Evolutionary conservation across 2,797 vertebrate species (phyloP).

Genomic region (Sebastes minor): DNA sequence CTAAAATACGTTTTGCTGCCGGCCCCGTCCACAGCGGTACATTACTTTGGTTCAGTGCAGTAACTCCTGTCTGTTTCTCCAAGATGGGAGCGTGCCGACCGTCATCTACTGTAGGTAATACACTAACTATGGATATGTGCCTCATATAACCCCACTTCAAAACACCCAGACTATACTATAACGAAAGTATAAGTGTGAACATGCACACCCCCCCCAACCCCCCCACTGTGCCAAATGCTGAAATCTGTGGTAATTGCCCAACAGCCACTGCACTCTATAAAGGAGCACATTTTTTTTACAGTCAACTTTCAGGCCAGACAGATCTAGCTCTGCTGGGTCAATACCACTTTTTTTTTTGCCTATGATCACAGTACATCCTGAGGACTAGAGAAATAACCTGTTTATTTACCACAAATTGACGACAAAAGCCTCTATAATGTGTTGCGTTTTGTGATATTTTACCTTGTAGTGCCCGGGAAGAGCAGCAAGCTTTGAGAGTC

Average conservation of each 20-base stretch:
- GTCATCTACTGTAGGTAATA: no score
- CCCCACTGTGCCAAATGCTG: background rate
- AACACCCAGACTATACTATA: background rate
- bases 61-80: no score
- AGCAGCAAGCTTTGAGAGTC: conserved; percentile 97
- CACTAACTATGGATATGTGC: no score
- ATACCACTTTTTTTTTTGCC: conserved; percentile 4
- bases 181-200: background rate
- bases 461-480: conserved; percentile 91
- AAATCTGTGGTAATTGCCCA: background rate
- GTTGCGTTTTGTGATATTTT: conserved; percentile 30
- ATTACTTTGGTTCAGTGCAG: no score
- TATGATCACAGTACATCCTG: conserved; percentile 60
- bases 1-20: no score
- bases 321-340: background rate
- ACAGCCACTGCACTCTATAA: no score
- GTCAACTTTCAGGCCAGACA: background rate
- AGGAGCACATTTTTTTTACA: background rate
- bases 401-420: background rate
- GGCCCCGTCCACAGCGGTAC: no score
- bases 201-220: no score
- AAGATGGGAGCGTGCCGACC: no score
- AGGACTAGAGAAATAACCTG: conserved; percentile 29
- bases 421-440: background rate
- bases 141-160: no score